Evolutionary conservation across 2,888 invertebrate genomes (phyloP).

Genomic region (Notodonta dromedarius): DNA sequence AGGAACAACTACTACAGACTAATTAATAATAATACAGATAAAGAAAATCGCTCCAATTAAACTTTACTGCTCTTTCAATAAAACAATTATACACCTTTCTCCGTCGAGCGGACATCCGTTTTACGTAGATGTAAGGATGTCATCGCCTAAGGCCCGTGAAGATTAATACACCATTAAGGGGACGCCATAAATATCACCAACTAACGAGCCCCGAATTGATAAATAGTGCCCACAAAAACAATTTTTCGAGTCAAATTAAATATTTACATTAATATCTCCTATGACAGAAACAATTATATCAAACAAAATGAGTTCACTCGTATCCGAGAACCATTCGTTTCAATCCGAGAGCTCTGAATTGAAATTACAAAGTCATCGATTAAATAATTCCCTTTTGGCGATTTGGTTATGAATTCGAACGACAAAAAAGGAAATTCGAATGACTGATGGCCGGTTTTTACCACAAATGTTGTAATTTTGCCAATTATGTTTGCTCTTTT

Average conservation of each 20-base stretch:
- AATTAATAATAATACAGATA: not conserved
- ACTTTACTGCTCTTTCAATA: conserved; percentile 45
- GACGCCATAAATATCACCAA: conserved; percentile 37
- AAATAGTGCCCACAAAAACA: conserved; percentile 36
- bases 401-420: conserved; percentile 7
- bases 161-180: conserved; percentile 54
- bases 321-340: conserved; percentile 34
- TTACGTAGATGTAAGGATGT: conserved; percentile 59
- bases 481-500: conserved; percentile 7
- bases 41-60: conserved; percentile 18
- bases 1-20: not conserved
- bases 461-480: not conserved
- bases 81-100: conserved; percentile 68
- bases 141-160: conserved; percentile 56
- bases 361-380: conserved; percentile 28
- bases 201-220: conserved; percentile 44
- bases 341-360: conserved; percentile 24
- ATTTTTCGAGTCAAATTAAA: conserved; percentile 33
- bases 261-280: conserved; percentile 42
- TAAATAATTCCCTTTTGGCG: conserved; percentile 19
- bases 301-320: conserved; percentile 38
- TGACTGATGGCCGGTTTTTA: conserved; percentile 3
- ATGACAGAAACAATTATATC: conserved; percentile 42
- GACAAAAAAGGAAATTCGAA: conserved; percentile 20
- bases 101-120: conserved; percentile 66